Evolutionary conservation across 1,140 invertebrate genomes (phyloP), one percentile per base, ranked within the genome.

Genomic region (Drusus annulatus): DNA sequence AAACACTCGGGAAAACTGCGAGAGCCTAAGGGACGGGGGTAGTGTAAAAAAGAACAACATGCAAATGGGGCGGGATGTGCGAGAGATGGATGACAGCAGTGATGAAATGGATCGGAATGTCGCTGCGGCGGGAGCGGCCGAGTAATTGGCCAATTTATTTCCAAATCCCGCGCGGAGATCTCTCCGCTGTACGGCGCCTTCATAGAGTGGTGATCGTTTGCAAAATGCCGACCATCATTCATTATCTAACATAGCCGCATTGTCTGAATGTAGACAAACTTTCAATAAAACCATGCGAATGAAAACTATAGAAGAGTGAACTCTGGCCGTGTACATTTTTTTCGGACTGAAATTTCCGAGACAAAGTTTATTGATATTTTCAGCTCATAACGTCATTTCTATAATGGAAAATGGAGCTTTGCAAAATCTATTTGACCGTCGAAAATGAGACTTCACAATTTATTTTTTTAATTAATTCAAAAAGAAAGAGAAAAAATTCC

Each of bases 21-120:
- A 31, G 71, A n/a, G 71, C 25, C 25, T 58, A 16, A 2, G 71
- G 52, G 71, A 75, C 19, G 52, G 71, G 31, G 28, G 45, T 3
- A 4, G 45, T 28, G 36, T 16, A 65, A 51, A 28, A 15, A 16
- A 25, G 19, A 21, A 21, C 50, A 50, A 71, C 51, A 71, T 71
- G 68, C 68, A 71, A 71, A 71, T 71, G 19, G 17, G 7, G 45
- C 21, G 17, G 68, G 45, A 52, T 52, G 68, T 21, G 68, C 50
- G 17, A n/a, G 68, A 23, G 68, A 51, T 17, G 68, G 36, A 25
- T 51, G 68, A 51, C 68, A 51, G 68, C 51, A 45, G 68, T 52
- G 68, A 52, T 52, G 50, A 25, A 51, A 51, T 71, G 19, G 21
- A 51, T 71, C 68, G 68, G 45, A 51, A 45, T 50, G 68, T 50